Evolutionary conservation across 2,888 invertebrate species (phyloP), one percentile per base, ranked within the genome.

Genomic region (Eupsilia transversa): DNA sequence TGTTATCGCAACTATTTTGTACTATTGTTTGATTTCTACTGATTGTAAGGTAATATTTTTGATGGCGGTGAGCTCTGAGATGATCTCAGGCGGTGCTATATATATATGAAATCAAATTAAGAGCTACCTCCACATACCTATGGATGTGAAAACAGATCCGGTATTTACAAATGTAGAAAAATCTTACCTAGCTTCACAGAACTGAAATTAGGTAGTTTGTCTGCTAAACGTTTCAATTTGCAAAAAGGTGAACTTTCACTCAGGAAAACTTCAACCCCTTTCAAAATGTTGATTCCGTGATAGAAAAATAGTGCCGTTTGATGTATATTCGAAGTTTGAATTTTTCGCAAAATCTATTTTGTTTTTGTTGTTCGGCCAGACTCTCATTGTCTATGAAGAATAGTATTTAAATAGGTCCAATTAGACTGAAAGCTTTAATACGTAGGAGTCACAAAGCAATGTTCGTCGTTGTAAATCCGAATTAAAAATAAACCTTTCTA

Each of bases 1-100:
- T 84, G 85, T 81, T 86, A 83, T 81, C 76, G 77, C 59, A 80
- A 85, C 72, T 81, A 82, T 85, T 80, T 65, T 75, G 71, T 75
- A 70, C 68, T 72, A 78, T 85, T 87, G 82, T 86, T 83, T 74
- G 68, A 77, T 69, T 79, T 79, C 64, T 61, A 70, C 66, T 77
- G 66, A 74, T 69, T 67, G 60, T 64, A 57, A 64, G 56, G 30
- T 33, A 52, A 3, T 72, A 43, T 66, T 67, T 85, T 74, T 77
- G 27, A 3, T 35, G 0, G 41, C 0, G 41, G 23, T 33, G n/a
- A n/a, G 49, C 3, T 64, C 23, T 23, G 46, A 23, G 30, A 9
- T 30, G 64, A 23, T 23, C 3, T 63, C 7, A 30, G 30, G 30
- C 9, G 14, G 17, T 46, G 23, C 14, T 64, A 33, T n/a, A 30